Conservation (phyloP, 2,113 vertebrate species). For the Sula dactylatra region DNA sequence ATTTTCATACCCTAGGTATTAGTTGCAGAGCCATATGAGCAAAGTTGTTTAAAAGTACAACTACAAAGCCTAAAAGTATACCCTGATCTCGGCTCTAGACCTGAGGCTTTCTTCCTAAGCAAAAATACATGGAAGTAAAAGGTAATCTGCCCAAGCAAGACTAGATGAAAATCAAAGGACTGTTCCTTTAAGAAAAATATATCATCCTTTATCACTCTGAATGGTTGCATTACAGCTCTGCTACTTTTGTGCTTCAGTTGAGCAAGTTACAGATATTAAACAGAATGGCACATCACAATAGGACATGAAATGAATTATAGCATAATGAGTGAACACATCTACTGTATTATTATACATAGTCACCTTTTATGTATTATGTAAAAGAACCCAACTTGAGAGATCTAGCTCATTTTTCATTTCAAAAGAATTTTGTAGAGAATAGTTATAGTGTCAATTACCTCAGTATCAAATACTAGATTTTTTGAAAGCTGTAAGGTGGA, state of each 20-base stretch:
- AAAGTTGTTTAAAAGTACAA: not conserved
- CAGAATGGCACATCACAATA: not conserved
- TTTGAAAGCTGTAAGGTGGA: not conserved
- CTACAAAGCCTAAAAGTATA: not conserved
- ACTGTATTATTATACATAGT: not conserved
- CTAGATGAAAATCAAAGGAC: not conserved
- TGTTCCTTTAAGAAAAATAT: not conserved
- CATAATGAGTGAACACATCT: not conserved
- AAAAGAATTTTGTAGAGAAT: not conserved
- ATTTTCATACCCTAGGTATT: not conserved
- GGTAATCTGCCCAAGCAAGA: not conserved
- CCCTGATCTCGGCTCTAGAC: not conserved
- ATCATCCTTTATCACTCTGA: not conserved
- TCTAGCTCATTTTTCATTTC: not conserved
- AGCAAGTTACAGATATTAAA: constrained; percentile 16
- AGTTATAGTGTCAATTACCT: not conserved
- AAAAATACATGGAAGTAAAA: not conserved
- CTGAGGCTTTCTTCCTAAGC: not conserved
- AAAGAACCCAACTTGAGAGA: constrained; percentile 7
- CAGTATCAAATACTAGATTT: not conserved
- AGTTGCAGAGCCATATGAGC: not conserved
- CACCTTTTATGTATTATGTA: constrained; percentile 3
- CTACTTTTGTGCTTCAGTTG: constrained; percentile 8
- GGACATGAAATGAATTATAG: not conserved
- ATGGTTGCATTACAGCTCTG: not conserved